Base-by-base conservation (phyloP, 2,113 vertebrate genomes). In the Grantiella picta region DNA sequence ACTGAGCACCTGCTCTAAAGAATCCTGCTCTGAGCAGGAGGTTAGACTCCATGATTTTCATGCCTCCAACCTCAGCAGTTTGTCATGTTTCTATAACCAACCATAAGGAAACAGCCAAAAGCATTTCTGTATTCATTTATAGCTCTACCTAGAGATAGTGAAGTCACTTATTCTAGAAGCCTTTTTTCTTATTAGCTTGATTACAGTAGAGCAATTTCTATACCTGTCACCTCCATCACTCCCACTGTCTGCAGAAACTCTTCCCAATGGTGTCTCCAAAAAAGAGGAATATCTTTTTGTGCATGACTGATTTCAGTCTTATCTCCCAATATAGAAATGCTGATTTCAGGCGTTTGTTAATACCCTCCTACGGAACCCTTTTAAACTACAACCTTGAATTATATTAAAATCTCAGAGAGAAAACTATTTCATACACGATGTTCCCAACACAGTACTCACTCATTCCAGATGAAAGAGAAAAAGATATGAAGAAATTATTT, bases 81-180 rank as follows among this genome's bases (percentile, higher is more conserved):
- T 44, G 36, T 25, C 20, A 4, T 14, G 25, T 23, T 76, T 42
- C 38, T 60, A 4, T 33, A 68, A 52, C 11, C 79, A 69, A n/a
- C 4, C 38, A n/a, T 8, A 53, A 0, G 1, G 9, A 78, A 72
- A 84, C 18, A 61, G 0, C 2, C 23, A 44, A 31, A 61, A 36
- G 5, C 14, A 57, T 35, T 82, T 82, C 56, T 69, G 25, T 40
- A 38, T n/a, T 69, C 1, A 31, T 57, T 79, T 69, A 77, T 6
- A 57, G 8, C 11, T 69, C 10, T n/a, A 52, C 38, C 11, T 42
- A 61, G 40, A 82, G 25, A 63, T 0, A 73, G 5, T 3, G 2
- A 52, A 16, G 10, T 49, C 72, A 29, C 11, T 78, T 75, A 83
- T 17, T 22, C 40, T 52, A 52, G 8, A 77, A 84, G 12, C 5